Percentiles rank a stretch among this genome's conserved stretches.
phyloP scores from a whole-genome alignment of 2,888 invertebrate species.

The Ennomos quercinarius region DNA sequence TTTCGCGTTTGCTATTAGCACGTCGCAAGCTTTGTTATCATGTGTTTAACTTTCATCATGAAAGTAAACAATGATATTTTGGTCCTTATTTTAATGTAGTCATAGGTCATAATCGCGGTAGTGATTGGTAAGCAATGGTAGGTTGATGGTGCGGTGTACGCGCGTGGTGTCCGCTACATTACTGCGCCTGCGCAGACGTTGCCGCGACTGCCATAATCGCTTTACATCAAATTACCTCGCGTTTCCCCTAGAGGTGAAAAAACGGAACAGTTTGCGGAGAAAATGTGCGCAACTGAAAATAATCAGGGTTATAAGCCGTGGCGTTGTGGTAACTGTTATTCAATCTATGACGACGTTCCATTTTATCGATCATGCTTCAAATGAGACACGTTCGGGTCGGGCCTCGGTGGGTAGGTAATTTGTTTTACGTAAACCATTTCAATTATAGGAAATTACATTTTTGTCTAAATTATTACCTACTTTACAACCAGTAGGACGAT shows the following conservation, averaged over 20 bases:
- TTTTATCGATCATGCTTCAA: conserved; percentile 41
- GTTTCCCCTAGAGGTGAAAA: conserved; percentile 78
- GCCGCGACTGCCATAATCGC: conserved; percentile 60
- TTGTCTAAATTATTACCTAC: too few species aligned
- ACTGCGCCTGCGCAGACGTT: conserved; percentile 61
- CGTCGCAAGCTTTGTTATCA: conserved; percentile 47
- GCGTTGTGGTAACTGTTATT: conserved; percentile 18
- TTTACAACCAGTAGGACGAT: too few species aligned
- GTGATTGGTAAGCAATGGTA: conserved; percentile 27
- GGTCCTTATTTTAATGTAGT: conserved; percentile 22
- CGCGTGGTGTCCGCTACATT: conserved; percentile 59
- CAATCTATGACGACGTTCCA: conserved; percentile 31
- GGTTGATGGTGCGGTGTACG: conserved; percentile 53
- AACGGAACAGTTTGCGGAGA: conserved; percentile 74
- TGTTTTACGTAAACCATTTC: conserved; percentile 16
- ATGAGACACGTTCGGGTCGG: conserved; percentile 15
- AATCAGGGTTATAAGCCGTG: conserved; percentile 67
- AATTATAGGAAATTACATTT: not conserved
- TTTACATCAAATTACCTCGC: conserved; percentile 74
- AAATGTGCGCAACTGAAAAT: conserved; percentile 74
- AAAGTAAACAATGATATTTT: conserved; percentile 72
- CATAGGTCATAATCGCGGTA: conserved; percentile 49
- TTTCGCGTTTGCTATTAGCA: conserved; percentile 39
- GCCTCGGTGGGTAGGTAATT: conserved; percentile 4
- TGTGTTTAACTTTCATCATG: conserved; percentile 69